These are phyloP conservation scores for Drosophila aff. DNA, from an alignment of 1,140 invertebrate species.

Conservation along the genomic window DNA sequence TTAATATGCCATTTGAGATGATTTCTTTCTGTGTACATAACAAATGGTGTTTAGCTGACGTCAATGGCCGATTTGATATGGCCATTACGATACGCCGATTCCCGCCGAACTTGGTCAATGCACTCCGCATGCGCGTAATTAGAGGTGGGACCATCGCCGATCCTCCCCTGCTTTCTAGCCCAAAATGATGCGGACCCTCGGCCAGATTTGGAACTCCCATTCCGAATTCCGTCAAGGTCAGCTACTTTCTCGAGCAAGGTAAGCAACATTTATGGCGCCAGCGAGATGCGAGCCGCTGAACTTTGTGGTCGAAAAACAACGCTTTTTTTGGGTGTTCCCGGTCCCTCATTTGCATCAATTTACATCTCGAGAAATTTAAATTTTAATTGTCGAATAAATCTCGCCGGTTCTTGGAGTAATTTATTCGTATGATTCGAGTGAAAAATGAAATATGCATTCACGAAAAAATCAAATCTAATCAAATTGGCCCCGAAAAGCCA, in stretches of 20 bases:
- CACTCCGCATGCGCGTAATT: constrained; percentile 37
- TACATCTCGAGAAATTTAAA: constrained; percentile 58
- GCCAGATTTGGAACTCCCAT: constrained; percentile 17
- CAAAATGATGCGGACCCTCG: constrained; percentile 1
- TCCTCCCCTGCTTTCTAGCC: constrained; percentile 42
- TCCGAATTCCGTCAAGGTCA: constrained; percentile 66
- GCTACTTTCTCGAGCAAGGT: constrained; percentile 75
- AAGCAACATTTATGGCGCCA: constrained; percentile 79
- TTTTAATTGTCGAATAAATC: constrained; percentile 64
- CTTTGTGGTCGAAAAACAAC: constrained; percentile 60
- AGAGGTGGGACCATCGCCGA: neutral
- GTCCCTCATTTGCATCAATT: constrained; percentile 64
- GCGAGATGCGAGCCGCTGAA: constrained; percentile 56
- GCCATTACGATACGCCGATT: constrained; percentile 15
- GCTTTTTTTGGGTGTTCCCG: constrained; percentile 60
- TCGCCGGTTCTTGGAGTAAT: constrained; percentile 51
- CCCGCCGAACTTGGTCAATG: constrained; percentile 57
- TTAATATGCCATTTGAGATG: neutral
- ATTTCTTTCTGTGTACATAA: constrained; percentile 21
- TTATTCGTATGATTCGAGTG: constrained; percentile 14
- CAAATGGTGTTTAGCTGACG: constrained; percentile 52
- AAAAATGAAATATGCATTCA: constrained; percentile 54
- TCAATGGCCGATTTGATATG: constrained; percentile 46
- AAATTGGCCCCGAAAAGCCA: constrained; percentile 53
- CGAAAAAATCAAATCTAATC: constrained; percentile 36